These are phyloP conservation scores for Periophthalmus modestus DNA, from an alignment of 2,113 vertebrate genomes.

Conservation along the genomic window DNA sequence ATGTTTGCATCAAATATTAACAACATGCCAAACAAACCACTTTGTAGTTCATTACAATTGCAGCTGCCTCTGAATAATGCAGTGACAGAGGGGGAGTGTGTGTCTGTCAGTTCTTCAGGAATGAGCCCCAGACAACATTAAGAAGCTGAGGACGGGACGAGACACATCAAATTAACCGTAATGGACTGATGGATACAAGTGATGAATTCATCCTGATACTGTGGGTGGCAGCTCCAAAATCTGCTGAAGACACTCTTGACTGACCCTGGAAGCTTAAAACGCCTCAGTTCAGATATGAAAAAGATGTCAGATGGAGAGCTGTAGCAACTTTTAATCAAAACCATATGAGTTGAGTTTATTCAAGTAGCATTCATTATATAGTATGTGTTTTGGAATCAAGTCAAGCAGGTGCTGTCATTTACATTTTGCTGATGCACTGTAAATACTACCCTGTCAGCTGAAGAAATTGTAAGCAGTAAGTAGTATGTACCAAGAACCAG, in stretches of 20 bases:
- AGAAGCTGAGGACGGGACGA: conserved; percentile 59
- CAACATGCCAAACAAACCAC: conserved; percentile 74
- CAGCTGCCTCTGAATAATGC: conserved; percentile 72
- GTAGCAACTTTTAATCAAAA: conserved; percentile 31
- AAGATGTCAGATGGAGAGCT: conserved; percentile 31
- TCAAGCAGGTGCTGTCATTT: not conserved
- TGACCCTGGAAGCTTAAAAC: conserved; percentile 51
- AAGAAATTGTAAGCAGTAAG: not conserved
- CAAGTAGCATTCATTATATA: not conserved
- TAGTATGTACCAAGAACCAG: not conserved
- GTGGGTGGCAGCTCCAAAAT: conserved; percentile 54
- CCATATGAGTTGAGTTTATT: conserved; percentile 15
- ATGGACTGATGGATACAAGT: conserved; percentile 69
- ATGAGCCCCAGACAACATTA: conserved; percentile 65
- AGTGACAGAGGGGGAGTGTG: conserved; percentile 39
- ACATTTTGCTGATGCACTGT: not conserved
- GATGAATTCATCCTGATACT: conserved; percentile 71
- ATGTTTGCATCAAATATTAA: conserved; percentile 80
- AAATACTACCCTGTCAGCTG: not conserved
- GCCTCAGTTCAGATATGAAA: conserved; percentile 46
- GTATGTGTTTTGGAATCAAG: not conserved
- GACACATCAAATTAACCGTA: conserved; percentile 65
- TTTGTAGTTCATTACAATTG: conserved; percentile 77
- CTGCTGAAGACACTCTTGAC: conserved; percentile 51
- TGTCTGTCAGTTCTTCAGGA: conserved; percentile 70